Evolutionary conservation across 2,113 vertebrate genomes (phyloP).

Genomic region (Oriolus oriolus): DNA sequence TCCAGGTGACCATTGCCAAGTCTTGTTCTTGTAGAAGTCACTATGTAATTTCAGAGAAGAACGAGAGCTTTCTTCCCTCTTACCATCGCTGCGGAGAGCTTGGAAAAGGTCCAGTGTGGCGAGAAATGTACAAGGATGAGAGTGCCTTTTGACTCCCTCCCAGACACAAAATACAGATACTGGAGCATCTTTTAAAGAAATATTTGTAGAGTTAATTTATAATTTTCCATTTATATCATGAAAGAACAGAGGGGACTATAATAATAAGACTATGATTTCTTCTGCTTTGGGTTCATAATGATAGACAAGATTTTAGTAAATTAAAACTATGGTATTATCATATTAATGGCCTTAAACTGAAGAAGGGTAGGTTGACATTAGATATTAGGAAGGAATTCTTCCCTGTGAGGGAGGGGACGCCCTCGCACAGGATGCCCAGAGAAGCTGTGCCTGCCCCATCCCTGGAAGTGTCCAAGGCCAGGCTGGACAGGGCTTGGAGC

Average conservation of each 20-base stretch:
- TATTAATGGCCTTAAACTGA: neutral
- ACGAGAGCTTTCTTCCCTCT: neutral
- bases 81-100: neutral
- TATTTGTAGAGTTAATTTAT: neutral
- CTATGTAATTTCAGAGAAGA: neutral
- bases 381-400: neutral
- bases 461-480: neutral
- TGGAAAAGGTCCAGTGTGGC: neutral
- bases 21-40: neutral
- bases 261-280: neutral
- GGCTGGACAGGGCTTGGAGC: fast-evolving
- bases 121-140: neutral
- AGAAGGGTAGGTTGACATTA: neutral
- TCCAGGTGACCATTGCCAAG: neutral
- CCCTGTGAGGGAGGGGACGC: fast-evolving
- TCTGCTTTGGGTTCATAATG: neutral
- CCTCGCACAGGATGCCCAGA: neutral
- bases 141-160: neutral
- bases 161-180: neutral
- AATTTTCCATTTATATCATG: neutral
- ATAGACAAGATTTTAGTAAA: neutral
- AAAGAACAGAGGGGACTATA: neutral
- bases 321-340: neutral
- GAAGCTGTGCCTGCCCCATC: neutral
- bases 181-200: neutral